Percentiles rank a stretch among this genome's conserved stretches.
These are phyloP conservation scores for Callyntrura sp. DNA, from an alignment of 2,888 invertebrate genomes.

Conservation along the genomic window DNA sequence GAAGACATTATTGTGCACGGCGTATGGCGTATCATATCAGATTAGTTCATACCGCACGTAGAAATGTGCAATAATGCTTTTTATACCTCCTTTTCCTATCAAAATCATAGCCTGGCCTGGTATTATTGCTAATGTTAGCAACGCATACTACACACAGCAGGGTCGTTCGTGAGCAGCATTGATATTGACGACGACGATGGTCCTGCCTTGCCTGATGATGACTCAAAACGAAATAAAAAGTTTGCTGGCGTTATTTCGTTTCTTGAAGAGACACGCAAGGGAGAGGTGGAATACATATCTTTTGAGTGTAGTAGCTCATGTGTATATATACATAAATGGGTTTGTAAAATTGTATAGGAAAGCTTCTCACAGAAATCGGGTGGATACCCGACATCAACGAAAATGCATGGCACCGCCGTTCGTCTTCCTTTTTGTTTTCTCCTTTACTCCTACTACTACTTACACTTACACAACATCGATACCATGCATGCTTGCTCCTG, in stretches of 20 bases:
- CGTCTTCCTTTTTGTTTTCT: conserved; percentile 28
- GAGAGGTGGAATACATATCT: background rate
- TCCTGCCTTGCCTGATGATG: conserved; percentile 23
- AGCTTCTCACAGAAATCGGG: conserved; percentile 46
- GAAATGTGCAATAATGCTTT: background rate
- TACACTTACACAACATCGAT: background rate
- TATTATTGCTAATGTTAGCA: background rate
- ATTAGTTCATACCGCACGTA: conserved; percentile 10
- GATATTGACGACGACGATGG: background rate
- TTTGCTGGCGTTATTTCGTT: conserved; percentile 16
- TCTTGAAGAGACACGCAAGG: background rate
- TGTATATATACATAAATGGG: conserved; percentile 7
- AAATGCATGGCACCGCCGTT: conserved; percentile 33
- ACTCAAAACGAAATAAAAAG: conserved; percentile 25
- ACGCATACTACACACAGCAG: too few relatives aligned
- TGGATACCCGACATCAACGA: conserved; percentile 55
- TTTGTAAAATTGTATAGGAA: conserved; percentile 43
- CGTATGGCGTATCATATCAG: too few relatives aligned
- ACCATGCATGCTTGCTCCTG: conserved; percentile 46
- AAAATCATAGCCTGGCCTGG: background rate
- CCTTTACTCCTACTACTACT: background rate
- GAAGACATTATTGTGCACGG: conserved; percentile 20
- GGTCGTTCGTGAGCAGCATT: background rate
- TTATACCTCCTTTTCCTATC: background rate
- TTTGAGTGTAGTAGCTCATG: background rate